phyloP scores from a whole-genome alignment of 1,140 invertebrate species.

The Yoshiicerus persimilis region DNA sequence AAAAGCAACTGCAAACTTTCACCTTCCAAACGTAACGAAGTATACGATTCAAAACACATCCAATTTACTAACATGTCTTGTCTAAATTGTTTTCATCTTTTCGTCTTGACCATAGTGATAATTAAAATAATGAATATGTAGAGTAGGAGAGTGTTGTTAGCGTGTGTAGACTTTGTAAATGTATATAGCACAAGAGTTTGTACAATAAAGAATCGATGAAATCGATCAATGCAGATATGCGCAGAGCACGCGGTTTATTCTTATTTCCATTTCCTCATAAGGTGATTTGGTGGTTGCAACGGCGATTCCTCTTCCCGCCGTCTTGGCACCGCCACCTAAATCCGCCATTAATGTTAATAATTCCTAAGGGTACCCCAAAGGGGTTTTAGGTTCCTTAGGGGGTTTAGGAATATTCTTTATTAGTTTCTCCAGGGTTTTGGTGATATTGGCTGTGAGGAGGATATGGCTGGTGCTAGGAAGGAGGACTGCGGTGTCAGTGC shows the following conservation, averaged over 20 bases:
- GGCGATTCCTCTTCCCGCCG: too few relatives aligned
- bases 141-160: not conserved
- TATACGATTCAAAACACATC: conserved; percentile 50
- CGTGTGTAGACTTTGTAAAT: not conserved
- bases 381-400: too few relatives aligned
- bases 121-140: not conserved
- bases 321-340: not conserved
- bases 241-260: not conserved
- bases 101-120: not conserved
- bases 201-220: conserved; percentile 6
- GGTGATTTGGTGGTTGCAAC: too few relatives aligned
- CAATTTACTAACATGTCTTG: conserved; percentile 39
- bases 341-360: not conserved
- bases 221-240: conserved; percentile 15
- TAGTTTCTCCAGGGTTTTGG: not conserved
- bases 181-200: not conserved
- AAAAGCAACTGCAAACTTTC: conserved; percentile 37
- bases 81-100: conserved; percentile 18
- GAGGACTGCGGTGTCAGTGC: not conserved
- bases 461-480: not conserved
- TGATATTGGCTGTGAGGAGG: not conserved
- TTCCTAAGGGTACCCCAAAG: too few relatives aligned
- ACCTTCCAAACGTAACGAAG: conserved; percentile 49
- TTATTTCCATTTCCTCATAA: not conserved
- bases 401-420: too few relatives aligned